Conservation (phyloP, 1,140 invertebrate species). For the Magallana gigas region DNA sequence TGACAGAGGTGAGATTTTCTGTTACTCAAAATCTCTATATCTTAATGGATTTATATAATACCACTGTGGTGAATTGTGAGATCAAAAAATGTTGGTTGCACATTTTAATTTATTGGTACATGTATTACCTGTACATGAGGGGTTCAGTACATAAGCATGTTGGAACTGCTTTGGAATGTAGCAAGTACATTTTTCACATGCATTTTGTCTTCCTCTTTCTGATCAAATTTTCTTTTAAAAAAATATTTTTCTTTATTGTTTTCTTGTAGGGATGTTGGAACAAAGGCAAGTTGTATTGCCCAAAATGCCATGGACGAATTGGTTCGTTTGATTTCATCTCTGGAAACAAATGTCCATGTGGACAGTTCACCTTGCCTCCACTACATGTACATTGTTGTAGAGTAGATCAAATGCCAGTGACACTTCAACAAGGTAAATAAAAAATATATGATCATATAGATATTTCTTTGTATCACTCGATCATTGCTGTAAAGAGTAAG, state of each 20-base stretch:
- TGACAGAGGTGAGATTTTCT: background rate
- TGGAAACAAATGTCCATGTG: constrained; percentile 21
- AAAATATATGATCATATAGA: too few relatives aligned
- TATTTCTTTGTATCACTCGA: background rate
- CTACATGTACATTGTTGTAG: constrained; percentile 30
- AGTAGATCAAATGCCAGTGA: background rate
- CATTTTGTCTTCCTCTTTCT: too few relatives aligned
- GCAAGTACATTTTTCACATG: too few relatives aligned
- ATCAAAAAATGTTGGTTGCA: too few relatives aligned
- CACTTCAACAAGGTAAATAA: background rate
- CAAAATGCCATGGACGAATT: constrained; percentile 37
- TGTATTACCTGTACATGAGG: too few relatives aligned
- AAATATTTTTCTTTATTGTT: background rate
- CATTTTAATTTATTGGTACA: too few relatives aligned
- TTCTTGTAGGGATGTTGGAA: constrained; percentile 14
- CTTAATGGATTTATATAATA: too few relatives aligned
- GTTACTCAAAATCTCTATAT: too few relatives aligned
- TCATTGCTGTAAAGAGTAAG: background rate
- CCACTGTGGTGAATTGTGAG: too few relatives aligned
- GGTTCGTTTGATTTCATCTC: constrained; percentile 31
- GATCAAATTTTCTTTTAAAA: too few relatives aligned
- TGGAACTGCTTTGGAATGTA: too few relatives aligned
- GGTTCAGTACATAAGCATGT: too few relatives aligned
- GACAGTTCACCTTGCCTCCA: background rate
- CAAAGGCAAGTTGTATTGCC: constrained; percentile 37